Conservation (phyloP, 2,888 invertebrate species). For the Lasioglossum vierecki region DNA sequence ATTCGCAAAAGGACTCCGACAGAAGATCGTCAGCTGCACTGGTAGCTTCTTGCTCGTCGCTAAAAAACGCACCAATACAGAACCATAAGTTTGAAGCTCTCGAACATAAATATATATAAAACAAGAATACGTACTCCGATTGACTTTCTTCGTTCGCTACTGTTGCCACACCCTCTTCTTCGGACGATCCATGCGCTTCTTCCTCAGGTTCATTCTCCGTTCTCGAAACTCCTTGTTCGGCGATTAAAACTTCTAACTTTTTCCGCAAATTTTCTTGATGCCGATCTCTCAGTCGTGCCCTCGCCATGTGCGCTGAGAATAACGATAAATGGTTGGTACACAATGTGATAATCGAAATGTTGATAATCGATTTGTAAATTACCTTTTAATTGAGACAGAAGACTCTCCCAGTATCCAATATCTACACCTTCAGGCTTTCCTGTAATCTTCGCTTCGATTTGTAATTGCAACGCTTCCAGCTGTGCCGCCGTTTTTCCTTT, state of each 20-base stretch:
- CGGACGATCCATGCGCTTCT: background rate
- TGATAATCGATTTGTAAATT: slow-evolving; percentile 47
- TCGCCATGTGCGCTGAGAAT: slow-evolving; percentile 93
- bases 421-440: slow-evolving; percentile 95
- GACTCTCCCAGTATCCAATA: slow-evolving; percentile 98
- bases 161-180: slow-evolving; percentile 23
- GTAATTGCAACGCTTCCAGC: slow-evolving; percentile 91
- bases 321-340: slow-evolving; percentile 12
- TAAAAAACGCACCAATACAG: slow-evolving; percentile 58
- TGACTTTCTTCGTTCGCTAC: slow-evolving; percentile 82
- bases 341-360: background rate
- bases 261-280: slow-evolving; percentile 95
- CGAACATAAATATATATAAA: background rate
- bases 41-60: slow-evolving; percentile 76
- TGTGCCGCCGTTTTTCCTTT: slow-evolving; percentile 96
- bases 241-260: slow-evolving; percentile 95
- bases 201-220: slow-evolving; percentile 78
- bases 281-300: slow-evolving; percentile 95
- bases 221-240: slow-evolving; percentile 89
- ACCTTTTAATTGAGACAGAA: slow-evolving; percentile 96
- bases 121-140: slow-evolving; percentile 72
- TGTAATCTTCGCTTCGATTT: slow-evolving; percentile 94
- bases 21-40: slow-evolving; percentile 85
- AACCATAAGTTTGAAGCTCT: slow-evolving; percentile 1
- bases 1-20: slow-evolving; percentile 88